A percentile compares a stretch with the other conserved stretches of the same genome.
These are phyloP conservation scores for Euphonia xanthogaster DNA, from an alignment of 2,797 vertebrate genomes.

Conservation along the genomic window DNA sequence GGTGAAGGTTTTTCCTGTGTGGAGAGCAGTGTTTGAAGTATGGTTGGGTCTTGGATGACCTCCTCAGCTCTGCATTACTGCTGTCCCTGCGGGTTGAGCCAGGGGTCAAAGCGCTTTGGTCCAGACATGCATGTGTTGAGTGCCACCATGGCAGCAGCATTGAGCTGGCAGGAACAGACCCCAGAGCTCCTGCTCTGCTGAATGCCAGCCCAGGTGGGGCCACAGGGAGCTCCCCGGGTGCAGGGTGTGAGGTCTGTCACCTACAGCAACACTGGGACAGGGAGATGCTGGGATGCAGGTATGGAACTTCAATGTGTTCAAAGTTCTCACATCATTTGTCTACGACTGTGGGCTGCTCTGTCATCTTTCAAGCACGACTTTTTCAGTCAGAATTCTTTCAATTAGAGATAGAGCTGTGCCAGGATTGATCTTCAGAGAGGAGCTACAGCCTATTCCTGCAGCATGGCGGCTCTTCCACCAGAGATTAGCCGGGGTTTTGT, in stretches of 20 bases:
- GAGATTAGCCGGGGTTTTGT: not conserved
- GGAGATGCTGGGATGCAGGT: not conserved
- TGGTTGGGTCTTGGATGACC: not conserved
- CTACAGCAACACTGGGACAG: rapidly evolving
- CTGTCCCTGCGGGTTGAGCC: not conserved
- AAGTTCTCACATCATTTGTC: not conserved
- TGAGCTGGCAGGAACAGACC: not conserved
- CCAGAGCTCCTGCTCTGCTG: not conserved
- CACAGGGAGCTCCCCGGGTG: not conserved
- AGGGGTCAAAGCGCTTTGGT: not conserved
- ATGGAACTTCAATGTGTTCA: not conserved
- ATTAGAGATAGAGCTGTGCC: not conserved
- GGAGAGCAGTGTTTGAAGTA: not conserved
- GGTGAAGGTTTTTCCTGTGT: not conserved
- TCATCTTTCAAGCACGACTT: not conserved
- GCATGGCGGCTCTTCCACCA: not conserved
- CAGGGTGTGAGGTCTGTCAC: not conserved
- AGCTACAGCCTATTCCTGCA: not conserved
- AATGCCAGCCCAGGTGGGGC: not conserved
- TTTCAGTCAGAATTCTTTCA: not conserved
- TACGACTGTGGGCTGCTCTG: not conserved
- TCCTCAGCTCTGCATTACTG: not conserved
- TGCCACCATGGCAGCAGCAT: not conserved
- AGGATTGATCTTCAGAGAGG: not conserved
- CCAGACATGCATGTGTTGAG: not conserved